Evolutionary conservation across 2,113 vertebrate genomes (phyloP), one percentile per base, ranked within the genome.

Genomic region (Typhlomys cinereus): DNA sequence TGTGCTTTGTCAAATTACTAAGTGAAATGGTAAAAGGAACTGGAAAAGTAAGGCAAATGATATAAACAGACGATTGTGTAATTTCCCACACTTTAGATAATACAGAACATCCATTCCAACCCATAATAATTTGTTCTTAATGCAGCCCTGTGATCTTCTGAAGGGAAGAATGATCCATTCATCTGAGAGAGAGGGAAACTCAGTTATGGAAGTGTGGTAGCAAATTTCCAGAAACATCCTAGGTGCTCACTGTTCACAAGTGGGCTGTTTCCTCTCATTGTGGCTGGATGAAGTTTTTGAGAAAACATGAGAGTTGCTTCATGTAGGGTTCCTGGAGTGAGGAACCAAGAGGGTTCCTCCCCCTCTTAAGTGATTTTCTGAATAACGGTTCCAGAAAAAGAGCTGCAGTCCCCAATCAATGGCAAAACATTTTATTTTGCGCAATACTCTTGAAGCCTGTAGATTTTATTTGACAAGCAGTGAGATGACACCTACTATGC

Each of bases 51-150:
- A 87, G 48, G 13, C n/a, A 86, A 76, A 66, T 57, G 48, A 67
- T 17, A 88, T 29, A 78, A 61, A 84, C 4, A 67, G 20, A 18
- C 71, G 89, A 89, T 69, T 91, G 41, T 13, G 11, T 74, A 75
- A 88, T 84, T 96, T 96, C 66, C 50, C 29, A 85, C 78, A 20
- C 61, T 70, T 87, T 48, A 89, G 50, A 76, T 59, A 85, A 75
- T 57, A 74, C 12, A 82, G 23, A 83, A 82, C 46, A 75, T 74
- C 89, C 90, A 67, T 88, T 92, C 39, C 1, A 2, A 80, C 59
- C 31, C 84, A 39, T 48, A 92, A 78, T 50, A 74, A 34, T 90
- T 74, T 90, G 18, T 71, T 93, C 44, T 83, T 34, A 73, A 39
- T 74, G 78, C 7, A 62, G 50, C 36, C 46, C 70, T 29, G n/a